Conservation (phyloP, 2,797 vertebrate species). For the Phoeniculus purpureus region DNA sequence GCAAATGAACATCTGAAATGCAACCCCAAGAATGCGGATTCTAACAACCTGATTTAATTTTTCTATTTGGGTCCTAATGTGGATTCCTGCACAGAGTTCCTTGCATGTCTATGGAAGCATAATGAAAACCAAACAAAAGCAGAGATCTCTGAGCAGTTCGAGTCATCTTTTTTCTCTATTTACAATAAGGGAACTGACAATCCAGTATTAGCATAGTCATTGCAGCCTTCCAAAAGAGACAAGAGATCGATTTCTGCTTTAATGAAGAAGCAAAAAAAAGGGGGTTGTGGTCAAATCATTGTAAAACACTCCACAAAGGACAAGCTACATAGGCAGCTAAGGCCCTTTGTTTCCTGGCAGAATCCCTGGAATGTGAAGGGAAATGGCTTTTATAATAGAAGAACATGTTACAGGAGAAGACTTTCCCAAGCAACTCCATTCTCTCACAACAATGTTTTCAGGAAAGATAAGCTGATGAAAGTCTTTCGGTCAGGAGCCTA, state of each 20-base stretch:
- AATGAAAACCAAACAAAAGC: not conserved
- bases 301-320: not conserved
- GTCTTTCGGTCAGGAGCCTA: conserved; percentile 10
- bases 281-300: accelerated
- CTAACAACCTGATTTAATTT: not conserved
- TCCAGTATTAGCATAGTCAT: not conserved
- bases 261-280: not conserved
- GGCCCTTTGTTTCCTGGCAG: not conserved
- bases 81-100: accelerated
- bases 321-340: not conserved
- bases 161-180: not conserved
- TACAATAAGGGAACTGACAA: not conserved
- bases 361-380: not conserved
- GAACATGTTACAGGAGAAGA: not conserved
- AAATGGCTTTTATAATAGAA: not conserved
- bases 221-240: not conserved
- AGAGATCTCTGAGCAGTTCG: not conserved
- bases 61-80: not conserved
- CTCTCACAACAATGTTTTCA: conserved; percentile 17
- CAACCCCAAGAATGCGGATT: not conserved
- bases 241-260: not conserved
- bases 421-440: conserved; percentile 27
- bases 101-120: not conserved
- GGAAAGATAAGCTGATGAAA: conserved; percentile 41
- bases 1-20: not conserved